Base-by-base conservation (phyloP, 2,888 invertebrate species). In the Glaucopsyche alexis region DNA sequence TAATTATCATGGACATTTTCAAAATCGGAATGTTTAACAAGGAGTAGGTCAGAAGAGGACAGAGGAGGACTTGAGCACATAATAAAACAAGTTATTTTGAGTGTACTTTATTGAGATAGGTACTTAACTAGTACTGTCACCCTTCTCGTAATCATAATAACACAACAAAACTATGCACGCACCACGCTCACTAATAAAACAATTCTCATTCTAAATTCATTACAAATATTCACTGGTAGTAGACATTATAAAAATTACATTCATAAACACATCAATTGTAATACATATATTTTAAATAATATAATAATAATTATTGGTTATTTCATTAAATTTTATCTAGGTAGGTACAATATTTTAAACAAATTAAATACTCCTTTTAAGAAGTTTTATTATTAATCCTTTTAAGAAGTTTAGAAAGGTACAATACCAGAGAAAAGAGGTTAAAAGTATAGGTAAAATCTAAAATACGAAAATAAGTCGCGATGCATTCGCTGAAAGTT, bases 41-140 rank as follows among this genome's bases (percentile, higher is more conserved):
- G 29, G 29, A 29, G n/a, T n/a, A n/a, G n/a, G n/a, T n/a, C n/a
- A n/a, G 29, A 29, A 3, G 29, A 29, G 29, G 29, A 29, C 1
- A 3, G 0, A 29, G 29, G 29, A 29, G 29, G 29, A 29, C 0
- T 29, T 2, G 4, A 3, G 29, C 42, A 55, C 76, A 81, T 85
- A 85, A 78, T 77, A 77, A 79, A 80, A 78, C 72, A 74, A 66
- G 40, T 72, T 73, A 64, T 75, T 79, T 83, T 85, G 88, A 90
- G 86, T 91, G 90, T 90, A 91, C 88, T 91, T 91, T 91, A 91
- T 91, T 91, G 90, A 83, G 85, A 89, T 86, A 83, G 85, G 89
- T 86, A 86, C 89, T 90, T 91, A 91, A 84, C 84, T 88, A 89
- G 85, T 85, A 86, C 85, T 88, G 85, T 85, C 85, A 87, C 85